Evolutionary conservation across 2,888 invertebrate genomes (phyloP), one percentile per base, ranked within the genome.

Genomic region (Drosophila suboccidentalis): DNA sequence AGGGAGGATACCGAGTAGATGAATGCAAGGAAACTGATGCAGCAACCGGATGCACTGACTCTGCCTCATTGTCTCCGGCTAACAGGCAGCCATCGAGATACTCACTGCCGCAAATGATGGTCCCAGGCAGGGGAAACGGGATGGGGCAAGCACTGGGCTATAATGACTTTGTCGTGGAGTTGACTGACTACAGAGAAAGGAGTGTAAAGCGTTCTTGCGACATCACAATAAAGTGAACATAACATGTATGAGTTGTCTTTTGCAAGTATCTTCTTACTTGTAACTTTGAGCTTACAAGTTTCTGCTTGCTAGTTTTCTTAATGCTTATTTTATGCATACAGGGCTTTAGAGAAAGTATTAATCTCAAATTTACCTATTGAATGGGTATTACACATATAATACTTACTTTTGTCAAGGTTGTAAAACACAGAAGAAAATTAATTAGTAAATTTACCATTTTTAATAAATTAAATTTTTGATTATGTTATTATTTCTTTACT

Each of bases 91-190:
- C n/a, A n/a, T n/a, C n/a, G n/a, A n/a, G n/a, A n/a, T n/a, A n/a
- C n/a, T n/a, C n/a, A n/a, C n/a, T n/a, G n/a, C n/a, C n/a, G n/a
- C n/a, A n/a, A n/a, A n/a, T n/a, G n/a, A n/a, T n/a, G 19, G 43
- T 13, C 13, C 13, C 19, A 19, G 11, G 19, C 4, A 15, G n/a
- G 32, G 17, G 2, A 19, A 1, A n/a, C 22, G 17, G 3, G 19
- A 2, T 2, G 3, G n/a, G 50, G 26, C 4, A 17, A 6, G 17
- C 9, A 10, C 13, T 26, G 8, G 11, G 17, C 4, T 57, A 51
- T 78, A 72, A 78, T 78, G 75, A 75, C 73, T 66, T 59, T 75
- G 78, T 72, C 78, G 77, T 59, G 59, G 46, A 60, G 61, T 62
- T 72, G 75, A 77, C 65, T 65, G 58, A 62, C 47, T 22, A 4